Conservation (phyloP, 1,140 invertebrate genomes). For the Vanessa tameamea region DNA sequence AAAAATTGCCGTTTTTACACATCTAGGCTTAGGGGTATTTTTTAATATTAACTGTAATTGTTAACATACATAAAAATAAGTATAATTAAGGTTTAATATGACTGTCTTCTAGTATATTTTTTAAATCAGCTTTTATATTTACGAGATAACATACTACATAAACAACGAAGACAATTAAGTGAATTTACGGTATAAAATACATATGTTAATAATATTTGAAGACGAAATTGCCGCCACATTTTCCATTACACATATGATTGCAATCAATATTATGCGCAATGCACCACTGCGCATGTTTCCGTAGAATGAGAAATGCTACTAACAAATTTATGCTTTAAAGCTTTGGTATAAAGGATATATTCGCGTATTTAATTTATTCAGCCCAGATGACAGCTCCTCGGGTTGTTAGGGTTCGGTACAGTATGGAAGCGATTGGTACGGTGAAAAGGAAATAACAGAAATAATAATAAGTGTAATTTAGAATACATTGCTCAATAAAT, state of each 20-base stretch:
- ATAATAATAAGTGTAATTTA: slow-evolving; percentile 37
- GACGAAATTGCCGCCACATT: slow-evolving; percentile 70
- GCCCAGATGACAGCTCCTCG: slow-evolving; percentile 66
- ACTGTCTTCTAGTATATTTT: too few species aligned
- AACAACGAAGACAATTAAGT: too few species aligned
- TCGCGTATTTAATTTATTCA: slow-evolving; percentile 13
- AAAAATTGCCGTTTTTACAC: too few species aligned
- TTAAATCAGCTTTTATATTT: too few species aligned
- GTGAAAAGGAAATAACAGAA: slow-evolving; percentile 48
- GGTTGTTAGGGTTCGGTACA: slow-evolving; percentile 58
- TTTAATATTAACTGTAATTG: too few species aligned
- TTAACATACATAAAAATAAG: too few species aligned
- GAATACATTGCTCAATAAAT: slow-evolving; percentile 36
- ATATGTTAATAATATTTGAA: slow-evolving; percentile 2
- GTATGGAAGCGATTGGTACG: slow-evolving; percentile 56
- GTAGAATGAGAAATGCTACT: slow-evolving; percentile 27
- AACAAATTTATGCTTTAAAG: slow-evolving; percentile 38
- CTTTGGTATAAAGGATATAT: slow-evolving; percentile 24
- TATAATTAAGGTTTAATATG: too few species aligned
- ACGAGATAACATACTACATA: too few species aligned
- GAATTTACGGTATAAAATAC: too few species aligned
- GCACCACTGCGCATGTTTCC: slow-evolving; percentile 75
- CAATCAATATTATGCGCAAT: slow-evolving; percentile 78
- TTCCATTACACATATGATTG: slow-evolving; percentile 69
- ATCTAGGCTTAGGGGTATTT: too few species aligned